Conservation (phyloP, 2,888 invertebrate species). For the Melanotus villosus region DNA sequence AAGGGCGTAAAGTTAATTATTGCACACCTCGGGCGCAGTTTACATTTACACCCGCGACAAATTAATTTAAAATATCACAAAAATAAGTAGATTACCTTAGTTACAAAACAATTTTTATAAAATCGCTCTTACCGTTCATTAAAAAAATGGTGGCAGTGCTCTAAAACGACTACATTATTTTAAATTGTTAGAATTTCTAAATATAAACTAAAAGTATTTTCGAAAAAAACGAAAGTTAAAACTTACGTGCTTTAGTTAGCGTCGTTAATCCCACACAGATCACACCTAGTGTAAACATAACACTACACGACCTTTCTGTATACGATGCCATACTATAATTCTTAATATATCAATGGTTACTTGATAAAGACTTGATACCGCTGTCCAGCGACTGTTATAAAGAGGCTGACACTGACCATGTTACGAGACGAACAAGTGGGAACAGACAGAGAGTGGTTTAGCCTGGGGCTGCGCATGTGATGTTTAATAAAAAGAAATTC, state of each 20-base stretch:
- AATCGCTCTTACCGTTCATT: too few relatives aligned
- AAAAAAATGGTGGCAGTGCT: too few relatives aligned
- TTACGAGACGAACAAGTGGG: conserved; percentile 36
- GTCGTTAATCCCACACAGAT: background rate
- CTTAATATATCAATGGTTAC: background rate
- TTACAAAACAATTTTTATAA: background rate
- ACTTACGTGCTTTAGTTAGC: conserved; percentile 3
- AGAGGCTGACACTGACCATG: background rate
- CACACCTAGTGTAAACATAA: background rate
- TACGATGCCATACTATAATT: background rate
- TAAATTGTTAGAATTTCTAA: too few relatives aligned
- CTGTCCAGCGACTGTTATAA: conserved; percentile 11
- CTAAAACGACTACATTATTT: too few relatives aligned
- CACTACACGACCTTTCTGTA: background rate
- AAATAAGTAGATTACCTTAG: background rate
- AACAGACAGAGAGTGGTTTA: conserved; percentile 1
- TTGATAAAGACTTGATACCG: background rate
- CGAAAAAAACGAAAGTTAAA: too few relatives aligned
- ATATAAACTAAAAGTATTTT: too few relatives aligned
- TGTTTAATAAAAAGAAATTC: too few relatives aligned
- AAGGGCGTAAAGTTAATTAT: too few relatives aligned
- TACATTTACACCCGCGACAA: too few relatives aligned
- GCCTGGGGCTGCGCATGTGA: background rate
- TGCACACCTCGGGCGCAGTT: too few relatives aligned
- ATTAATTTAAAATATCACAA: too few relatives aligned